Evolutionary conservation across 2,797 vertebrate genomes (phyloP), one percentile per base, ranked within the genome.

Genomic region (Leptodactylus fallax): DNA sequence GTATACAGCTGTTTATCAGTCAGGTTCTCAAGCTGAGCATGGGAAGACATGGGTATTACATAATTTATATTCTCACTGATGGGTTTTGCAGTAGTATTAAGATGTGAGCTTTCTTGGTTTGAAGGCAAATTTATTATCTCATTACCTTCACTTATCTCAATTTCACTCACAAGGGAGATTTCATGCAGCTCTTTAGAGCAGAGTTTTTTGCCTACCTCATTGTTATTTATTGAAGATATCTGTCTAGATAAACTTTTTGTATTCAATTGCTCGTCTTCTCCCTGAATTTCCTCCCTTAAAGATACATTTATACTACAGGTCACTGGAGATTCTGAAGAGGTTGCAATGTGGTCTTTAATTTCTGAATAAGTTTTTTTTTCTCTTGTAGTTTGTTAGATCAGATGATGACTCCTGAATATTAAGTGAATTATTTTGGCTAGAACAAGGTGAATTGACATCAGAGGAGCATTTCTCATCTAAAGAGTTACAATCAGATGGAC

Each of bases 11-110:
- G n/a, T 60, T 36, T 45, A 16, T 69, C 61, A 19, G 86, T 27
- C 5, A 49, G 14, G 65, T 51, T 55, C 6, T 49, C 58, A 72
- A 45, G 14, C 0, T 19, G 21, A 14, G 9, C 19, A 19, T 17
- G 61, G 17, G 49, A 27, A 23, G 56, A n/a, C 25, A 36, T 23
- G 72, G 51, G 11, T 23, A 17, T 47, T 21, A 21, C 51, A 36
- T 49, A 0, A 60, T 79, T 88, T 72, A 61, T 55, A 61, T 60
- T 77, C 45, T 86, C 51, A 71, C 60, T 49, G n/a, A 78, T 27
- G 27, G 0, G 23, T 78, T 69, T 19, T 47, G 6, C 45, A 81
- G 27, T 71, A 21, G 60, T 47, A 79, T 61, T 19, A 58, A 14
- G 17, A 47, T 71, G 8, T 17, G 3, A 1, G 56, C 79, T 63